Base-by-base conservation (phyloP, 1,140 invertebrate species). In the Matsumurasca onukii region DNA sequence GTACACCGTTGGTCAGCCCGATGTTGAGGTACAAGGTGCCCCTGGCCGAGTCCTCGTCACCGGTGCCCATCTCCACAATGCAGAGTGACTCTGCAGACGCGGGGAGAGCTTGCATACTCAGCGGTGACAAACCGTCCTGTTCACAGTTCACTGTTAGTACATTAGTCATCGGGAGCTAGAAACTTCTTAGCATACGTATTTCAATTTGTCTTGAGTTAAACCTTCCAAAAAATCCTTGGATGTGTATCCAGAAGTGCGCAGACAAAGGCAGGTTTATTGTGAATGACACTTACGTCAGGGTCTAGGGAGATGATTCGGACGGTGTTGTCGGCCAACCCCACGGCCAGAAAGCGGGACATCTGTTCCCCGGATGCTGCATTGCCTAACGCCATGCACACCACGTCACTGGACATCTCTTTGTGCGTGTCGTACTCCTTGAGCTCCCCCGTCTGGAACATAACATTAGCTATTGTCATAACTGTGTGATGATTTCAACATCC, bases 301-400 rank as follows among this genome's bases (percentile, higher is more conserved):
- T 99, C 98, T 20, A 99, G 82, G 0, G 97, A 99, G 39, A 99
- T 96, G 61, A 99, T 97, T 72, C 97, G 85, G 29, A 99, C 98
- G 27, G 98, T 99, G 74, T 96, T 96, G 73, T 99, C 98, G 30
- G 93, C 88, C 9, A 99, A 82, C 15, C 98, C 98, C 15, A 99
- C 97, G 71, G 97, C 97, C 66, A 99, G 84, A 77, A 99, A 99
- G 82, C 96, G 91, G 0, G 93, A 97, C 71, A 97, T 83, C 74
- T 98, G 94, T 79, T 99, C 98, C 25, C 97, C 97, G 17, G 89
- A 84, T 0, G 97, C 94, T 0, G 99, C 96, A 65, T 93, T 93
- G 1, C 94, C 97, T 31, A 99, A 77, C 0, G 95, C 97, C 98
- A 99, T 99, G 74, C 98, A 99, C 71, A 98, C 91, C 0, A 99